phyloP scores from a whole-genome alignment of 2,888 invertebrate genomes.

The Drosophila buzzatii region DNA sequence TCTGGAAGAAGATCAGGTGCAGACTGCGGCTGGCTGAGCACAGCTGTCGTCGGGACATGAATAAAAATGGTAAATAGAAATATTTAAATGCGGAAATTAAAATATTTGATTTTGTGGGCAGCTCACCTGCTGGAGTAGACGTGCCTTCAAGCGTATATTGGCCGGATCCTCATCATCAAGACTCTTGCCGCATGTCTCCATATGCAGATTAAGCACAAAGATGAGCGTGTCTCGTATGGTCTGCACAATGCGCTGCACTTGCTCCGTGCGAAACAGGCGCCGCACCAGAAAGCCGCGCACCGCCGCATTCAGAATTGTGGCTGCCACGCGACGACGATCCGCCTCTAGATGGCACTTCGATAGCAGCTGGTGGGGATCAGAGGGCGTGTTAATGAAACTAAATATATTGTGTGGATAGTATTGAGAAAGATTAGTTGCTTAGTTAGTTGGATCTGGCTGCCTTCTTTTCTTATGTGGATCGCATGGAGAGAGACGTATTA shows the following conservation, averaged over 20 bases:
- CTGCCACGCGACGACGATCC: conserved; percentile 85
- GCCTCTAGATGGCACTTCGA: conserved; percentile 19
- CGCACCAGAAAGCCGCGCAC: conserved; percentile 93
- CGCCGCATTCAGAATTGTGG: conserved; percentile 89
- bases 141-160: conserved; percentile 82
- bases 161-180: conserved; percentile 63
- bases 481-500: not conserved
- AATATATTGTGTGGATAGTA: not conserved
- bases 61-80: not conserved
- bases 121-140: conserved; percentile 82
- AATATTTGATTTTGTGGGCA: not conserved
- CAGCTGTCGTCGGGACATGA: conserved; percentile 57
- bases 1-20: conserved; percentile 80
- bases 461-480: not conserved
- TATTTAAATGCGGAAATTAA: not conserved
- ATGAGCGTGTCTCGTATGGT: conserved; percentile 84
- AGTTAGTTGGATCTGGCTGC: not conserved
- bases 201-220: conserved; percentile 83
- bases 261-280: conserved; percentile 92
- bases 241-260: conserved; percentile 90
- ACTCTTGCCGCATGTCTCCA: conserved; percentile 72
- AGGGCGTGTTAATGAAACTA: conserved; percentile 11
- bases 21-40: conserved; percentile 80
- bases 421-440: not conserved
- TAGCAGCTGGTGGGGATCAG: conserved; percentile 21